phyloP scores from a whole-genome alignment of 1,140 invertebrate genomes.

The Chymomyza costata region DNA sequence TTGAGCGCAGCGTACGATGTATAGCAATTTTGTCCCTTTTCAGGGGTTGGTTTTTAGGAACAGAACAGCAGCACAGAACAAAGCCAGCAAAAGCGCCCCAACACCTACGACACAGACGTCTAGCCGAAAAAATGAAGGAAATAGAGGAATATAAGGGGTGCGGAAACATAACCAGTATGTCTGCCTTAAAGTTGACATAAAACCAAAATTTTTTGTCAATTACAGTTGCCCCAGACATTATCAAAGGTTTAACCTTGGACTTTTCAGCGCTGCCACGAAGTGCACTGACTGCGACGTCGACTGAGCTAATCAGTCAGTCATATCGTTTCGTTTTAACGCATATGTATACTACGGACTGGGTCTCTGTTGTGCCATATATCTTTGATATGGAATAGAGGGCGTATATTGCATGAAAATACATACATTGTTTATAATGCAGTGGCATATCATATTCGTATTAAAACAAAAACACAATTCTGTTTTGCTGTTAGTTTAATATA shows the following conservation, averaged over 20 bases:
- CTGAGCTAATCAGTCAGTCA: conserved; percentile 42
- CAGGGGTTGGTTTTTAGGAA: conserved; percentile 8
- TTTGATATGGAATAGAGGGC: too few species aligned
- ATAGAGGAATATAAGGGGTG: background rate
- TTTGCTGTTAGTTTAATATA: too few species aligned
- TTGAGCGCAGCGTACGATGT: conserved; percentile 32
- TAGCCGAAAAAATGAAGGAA: conserved; percentile 2
- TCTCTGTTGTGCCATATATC: too few species aligned
- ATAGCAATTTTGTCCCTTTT: conserved; percentile 44
- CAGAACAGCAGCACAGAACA: background rate
- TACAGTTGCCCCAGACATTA: conserved; percentile 25
- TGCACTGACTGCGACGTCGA: background rate
- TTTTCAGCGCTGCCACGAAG: conserved; percentile 14
- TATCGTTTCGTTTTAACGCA: too few species aligned
- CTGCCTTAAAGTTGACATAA: too few species aligned
- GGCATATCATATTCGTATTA: too few species aligned
- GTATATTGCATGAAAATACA: too few species aligned
- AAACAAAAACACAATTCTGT: too few species aligned
- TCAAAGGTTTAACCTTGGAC: conserved; percentile 51
- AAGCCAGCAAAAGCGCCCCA: background rate
- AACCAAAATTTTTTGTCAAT: conserved; percentile 20
- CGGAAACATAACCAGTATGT: too few species aligned
- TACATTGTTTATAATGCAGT: too few species aligned
- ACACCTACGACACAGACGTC: too few species aligned
- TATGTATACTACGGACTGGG: too few species aligned